phyloP scores from a whole-genome alignment of 2,113 vertebrate species.

The Microcebus tavaratra region DNA sequence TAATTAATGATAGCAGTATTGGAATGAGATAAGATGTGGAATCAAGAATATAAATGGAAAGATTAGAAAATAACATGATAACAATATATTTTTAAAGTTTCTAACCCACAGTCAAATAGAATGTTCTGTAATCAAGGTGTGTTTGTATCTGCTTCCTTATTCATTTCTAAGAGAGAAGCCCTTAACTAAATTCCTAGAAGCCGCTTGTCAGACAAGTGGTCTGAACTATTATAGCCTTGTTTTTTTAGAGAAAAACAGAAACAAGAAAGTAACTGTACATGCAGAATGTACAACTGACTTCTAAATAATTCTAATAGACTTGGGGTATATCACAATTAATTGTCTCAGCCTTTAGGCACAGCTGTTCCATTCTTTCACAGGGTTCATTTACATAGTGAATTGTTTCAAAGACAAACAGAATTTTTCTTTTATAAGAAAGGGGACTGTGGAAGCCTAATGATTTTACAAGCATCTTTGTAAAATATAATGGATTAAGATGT shows the following conservation, averaged over 20 bases:
- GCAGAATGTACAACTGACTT: constrained; percentile 8
- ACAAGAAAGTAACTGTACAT: not conserved
- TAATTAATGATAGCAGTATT: not conserved
- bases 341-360: not conserved
- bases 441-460: constrained; percentile 39
- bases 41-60: not conserved
- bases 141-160: not conserved
- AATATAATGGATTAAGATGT: constrained; percentile 16
- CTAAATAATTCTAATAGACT: constrained; percentile 17
- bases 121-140: not conserved
- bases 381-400: constrained; percentile 55
- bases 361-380: constrained; percentile 24
- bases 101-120: not conserved
- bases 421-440: constrained; percentile 37
- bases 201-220: constrained; percentile 18
- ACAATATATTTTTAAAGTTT: not conserved
- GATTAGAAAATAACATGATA: not conserved
- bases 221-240: constrained; percentile 6
- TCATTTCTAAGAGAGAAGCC: not conserved
- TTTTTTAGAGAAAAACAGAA: constrained; percentile 45
- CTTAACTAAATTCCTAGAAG: not conserved
- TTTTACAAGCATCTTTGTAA: constrained; percentile 42
- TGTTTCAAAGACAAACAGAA: constrained; percentile 49
- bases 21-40: not conserved
- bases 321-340: not conserved